phyloP scores from a whole-genome alignment of 1,140 invertebrate genomes.

The Reticulitermes speratus region DNA sequence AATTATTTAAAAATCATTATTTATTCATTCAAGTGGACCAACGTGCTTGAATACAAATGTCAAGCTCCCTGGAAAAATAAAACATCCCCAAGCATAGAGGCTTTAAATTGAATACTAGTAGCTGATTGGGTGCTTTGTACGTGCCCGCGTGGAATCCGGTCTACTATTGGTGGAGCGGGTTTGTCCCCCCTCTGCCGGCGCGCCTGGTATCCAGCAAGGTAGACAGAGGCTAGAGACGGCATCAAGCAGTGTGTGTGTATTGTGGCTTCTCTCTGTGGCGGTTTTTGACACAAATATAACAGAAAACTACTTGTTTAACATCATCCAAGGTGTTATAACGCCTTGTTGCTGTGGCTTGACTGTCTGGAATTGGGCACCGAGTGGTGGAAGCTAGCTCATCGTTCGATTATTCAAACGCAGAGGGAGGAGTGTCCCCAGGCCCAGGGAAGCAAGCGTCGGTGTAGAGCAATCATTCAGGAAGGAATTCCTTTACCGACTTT shows the following conservation, averaged over 20 bases:
- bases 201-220: neutral
- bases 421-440: neutral
- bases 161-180: neutral
- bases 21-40: neutral
- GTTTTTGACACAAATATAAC: neutral
- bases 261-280: neutral
- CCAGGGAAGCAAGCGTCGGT: neutral
- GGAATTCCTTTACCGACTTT: neutral
- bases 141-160: neutral
- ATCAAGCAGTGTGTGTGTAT: neutral
- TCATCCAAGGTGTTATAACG: neutral
- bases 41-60: neutral
- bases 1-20: constrained; percentile 9
- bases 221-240: neutral
- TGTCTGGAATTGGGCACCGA: neutral
- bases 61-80: neutral
- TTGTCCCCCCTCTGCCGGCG: neutral
- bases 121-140: neutral
- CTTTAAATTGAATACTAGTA: neutral
- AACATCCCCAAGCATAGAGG: neutral
- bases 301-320: neutral
- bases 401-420: neutral
- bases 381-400: neutral
- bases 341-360: neutral
- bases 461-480: neutral